phyloP scores from a whole-genome alignment of 2,797 vertebrate species.

The Chelon labrosus region DNA sequence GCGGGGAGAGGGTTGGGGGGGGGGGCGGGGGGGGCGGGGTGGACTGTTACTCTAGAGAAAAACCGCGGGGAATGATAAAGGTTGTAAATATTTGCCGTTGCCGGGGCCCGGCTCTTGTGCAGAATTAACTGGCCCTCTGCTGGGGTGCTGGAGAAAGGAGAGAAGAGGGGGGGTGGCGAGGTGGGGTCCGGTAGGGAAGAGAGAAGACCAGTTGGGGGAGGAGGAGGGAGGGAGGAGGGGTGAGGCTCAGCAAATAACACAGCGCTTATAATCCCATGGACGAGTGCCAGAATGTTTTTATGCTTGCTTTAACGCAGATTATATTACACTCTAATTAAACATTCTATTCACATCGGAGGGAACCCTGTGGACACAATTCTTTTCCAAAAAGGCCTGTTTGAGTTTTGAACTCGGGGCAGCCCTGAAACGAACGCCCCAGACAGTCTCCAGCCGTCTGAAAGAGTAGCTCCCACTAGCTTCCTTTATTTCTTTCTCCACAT shows the following conservation, averaged over 20 bases:
- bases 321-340: conserved; percentile 91
- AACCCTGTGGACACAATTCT: conserved; percentile 85
- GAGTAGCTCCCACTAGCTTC: conserved; percentile 74
- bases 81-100: conserved; percentile 87
- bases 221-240: conserved; percentile 23
- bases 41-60: conserved; percentile 82
- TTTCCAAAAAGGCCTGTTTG: conserved; percentile 84
- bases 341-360: conserved; percentile 84
- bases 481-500: conserved; percentile 64
- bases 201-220: conserved; percentile 45
- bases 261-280: conserved; percentile 85
- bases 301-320: conserved; percentile 89
- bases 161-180: conserved; percentile 1
- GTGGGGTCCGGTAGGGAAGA: conserved; percentile 46
- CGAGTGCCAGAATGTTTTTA: conserved; percentile 87
- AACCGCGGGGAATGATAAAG: conserved; percentile 84
- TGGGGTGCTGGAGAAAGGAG: conserved; percentile 64
- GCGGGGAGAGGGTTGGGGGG: conserved; percentile 15
- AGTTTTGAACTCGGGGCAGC: conserved; percentile 85
- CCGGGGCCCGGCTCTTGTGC: conserved; percentile 79
- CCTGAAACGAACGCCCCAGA: conserved; percentile 81
- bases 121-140: conserved; percentile 79
- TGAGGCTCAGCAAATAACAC: conserved; percentile 80
- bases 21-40: background rate
- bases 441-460: conserved; percentile 82